Evolutionary conservation across 37 sponge, comb jelly and placozoan genomes (phyloP).

Genomic region (Tethya wilhelma): DNA sequence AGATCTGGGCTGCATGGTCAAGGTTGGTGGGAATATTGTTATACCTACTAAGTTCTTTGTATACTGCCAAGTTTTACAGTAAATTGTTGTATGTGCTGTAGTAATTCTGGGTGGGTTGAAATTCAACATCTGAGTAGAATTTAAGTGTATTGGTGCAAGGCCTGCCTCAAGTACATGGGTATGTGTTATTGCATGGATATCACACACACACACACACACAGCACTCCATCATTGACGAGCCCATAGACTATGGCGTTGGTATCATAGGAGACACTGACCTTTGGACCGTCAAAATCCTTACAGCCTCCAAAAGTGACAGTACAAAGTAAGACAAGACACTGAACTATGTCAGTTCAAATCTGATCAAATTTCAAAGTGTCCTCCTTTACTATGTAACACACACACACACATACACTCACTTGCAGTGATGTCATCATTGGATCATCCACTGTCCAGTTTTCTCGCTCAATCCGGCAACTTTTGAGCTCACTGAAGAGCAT

Average conservation of each 20-base stretch:
- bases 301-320: constrained; percentile 17
- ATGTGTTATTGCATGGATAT: no score
- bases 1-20: constrained; percentile 55
- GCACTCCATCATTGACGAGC: constrained; percentile 71
- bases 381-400: no score
- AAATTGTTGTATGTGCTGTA: no score
- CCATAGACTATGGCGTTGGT: constrained; percentile 55
- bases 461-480: constrained; percentile 45
- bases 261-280: constrained; percentile 57
- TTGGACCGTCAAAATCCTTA: constrained; percentile 29
- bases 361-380: no score
- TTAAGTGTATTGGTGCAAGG: no score
- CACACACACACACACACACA: neutral
- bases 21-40: constrained; percentile 22
- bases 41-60: neutral
- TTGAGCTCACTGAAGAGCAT: constrained; percentile 50
- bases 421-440: constrained; percentile 35
- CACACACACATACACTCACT: neutral
- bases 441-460: neutral
- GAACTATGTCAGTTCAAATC: no score
- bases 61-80: no score
- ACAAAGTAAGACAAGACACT: no score
- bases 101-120: no score
- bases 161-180: no score
- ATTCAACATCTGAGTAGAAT: no score